These are phyloP conservation scores for Quadroppia sp. DNA, from an alignment of 2,888 invertebrate species.

Conservation along the genomic window DNA sequence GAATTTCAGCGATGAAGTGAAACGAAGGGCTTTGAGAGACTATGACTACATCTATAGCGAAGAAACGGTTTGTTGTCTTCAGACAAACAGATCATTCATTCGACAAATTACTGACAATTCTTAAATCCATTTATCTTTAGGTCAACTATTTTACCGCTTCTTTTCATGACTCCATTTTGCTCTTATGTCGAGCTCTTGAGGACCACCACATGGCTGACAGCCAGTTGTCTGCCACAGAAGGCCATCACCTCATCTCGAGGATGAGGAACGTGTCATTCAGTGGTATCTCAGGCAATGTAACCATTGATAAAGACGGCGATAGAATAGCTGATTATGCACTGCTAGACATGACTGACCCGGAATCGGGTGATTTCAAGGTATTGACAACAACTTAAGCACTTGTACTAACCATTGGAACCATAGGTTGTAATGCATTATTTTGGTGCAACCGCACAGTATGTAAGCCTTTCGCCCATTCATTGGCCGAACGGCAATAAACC, in stretches of 20 bases:
- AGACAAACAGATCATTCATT: slow-evolving; percentile 32
- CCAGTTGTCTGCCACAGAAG: slow-evolving; percentile 31
- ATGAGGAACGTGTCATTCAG: slow-evolving; percentile 46
- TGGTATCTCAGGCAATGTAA: slow-evolving; percentile 47
- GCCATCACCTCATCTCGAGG: slow-evolving; percentile 38
- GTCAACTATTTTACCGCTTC: slow-evolving; percentile 48
- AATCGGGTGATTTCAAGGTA: slow-evolving; percentile 47
- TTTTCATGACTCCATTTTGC: slow-evolving; percentile 48
- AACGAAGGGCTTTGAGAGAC: slow-evolving; percentile 42
- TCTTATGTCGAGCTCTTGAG: slow-evolving; percentile 46
- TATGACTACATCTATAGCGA: slow-evolving; percentile 47
- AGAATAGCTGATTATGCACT: slow-evolving; percentile 48
- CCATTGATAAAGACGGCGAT: slow-evolving; percentile 47
- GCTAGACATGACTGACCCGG: slow-evolving; percentile 45
- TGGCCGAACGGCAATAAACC: slow-evolving; percentile 77
- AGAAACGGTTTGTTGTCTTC: slow-evolving; percentile 44
- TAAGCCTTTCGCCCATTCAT: slow-evolving; percentile 59
- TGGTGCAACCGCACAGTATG: slow-evolving; percentile 45
- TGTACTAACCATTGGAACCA: not conserved
- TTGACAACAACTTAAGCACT: not conserved
- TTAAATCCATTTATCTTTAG: slow-evolving; percentile 36
- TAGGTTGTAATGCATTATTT: slow-evolving; percentile 47
- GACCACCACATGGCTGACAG: slow-evolving; percentile 38
- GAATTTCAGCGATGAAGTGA: slow-evolving; percentile 46
- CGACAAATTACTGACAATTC: slow-evolving; percentile 10